Base-by-base conservation (phyloP, 2,797 vertebrate species). In the Phrynocephalus forsythii region DNA sequence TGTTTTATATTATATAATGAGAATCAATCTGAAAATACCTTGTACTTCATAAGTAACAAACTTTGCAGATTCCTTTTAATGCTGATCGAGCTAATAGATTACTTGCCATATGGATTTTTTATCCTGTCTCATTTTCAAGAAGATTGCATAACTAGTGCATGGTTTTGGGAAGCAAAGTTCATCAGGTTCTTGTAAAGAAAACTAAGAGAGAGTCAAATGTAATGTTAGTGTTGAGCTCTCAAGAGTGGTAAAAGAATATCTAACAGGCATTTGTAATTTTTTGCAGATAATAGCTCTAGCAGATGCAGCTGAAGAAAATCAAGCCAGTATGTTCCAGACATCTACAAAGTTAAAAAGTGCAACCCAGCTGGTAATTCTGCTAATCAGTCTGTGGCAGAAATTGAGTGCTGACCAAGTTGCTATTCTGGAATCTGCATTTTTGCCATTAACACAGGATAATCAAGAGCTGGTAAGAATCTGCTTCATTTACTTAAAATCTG, bases 381-480 rank as follows among this genome's bases (percentile, higher is more conserved):
- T 99, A 92, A 94, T 99, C 76, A 96, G 98, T 24, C 97, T 99
- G 93, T 98, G 98, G 98, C 98, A 99, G 94, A 97, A 97, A 90
- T 97, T 99, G 72, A 97, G 94, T 48, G 2, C 94, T 0, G 98
- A 99, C 86, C 98, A 99, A 96, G 95, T 96, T 0, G 93, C 92
- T 92, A 97, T 99, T 94, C 96, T 99, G 94, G 98, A 99, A 96
- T 98, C 98, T 44, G 97, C 98, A 0, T 97, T 99, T 93, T 96
- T 99, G 92, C 98, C 98, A 0, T 96, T 99, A 90, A 97, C 97
- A 89, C 97, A 98, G 91, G 98, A 99, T 94, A 97, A 97, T 0
- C 97, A 98, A 71, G 97, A 97, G 28, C 87, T 98, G 97, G 98
- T 98, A 96, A 96, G 97, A 87, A 73, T 82, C 72, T 81, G 0